Conservation (phyloP, 2,888 invertebrate genomes). For the Diploptera punctata region DNA sequence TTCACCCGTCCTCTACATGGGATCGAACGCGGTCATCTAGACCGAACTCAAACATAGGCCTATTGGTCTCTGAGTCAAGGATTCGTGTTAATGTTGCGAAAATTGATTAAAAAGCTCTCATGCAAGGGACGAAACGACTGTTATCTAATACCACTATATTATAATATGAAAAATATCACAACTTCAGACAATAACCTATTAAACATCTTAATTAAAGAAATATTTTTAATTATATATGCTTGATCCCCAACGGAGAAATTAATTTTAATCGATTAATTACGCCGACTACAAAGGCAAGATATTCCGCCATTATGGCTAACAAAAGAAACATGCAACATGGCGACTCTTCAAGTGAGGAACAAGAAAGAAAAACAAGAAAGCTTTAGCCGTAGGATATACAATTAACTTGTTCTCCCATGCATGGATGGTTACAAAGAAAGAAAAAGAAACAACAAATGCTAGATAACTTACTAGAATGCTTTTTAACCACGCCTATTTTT, state of each 20-base stretch:
- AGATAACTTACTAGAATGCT: neutral
- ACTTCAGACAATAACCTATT: constrained; percentile 1
- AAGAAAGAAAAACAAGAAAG: neutral
- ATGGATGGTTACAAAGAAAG: neutral
- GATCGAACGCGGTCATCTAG: no score
- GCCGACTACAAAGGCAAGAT: constrained; percentile 8
- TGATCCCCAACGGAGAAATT: constrained; percentile 7
- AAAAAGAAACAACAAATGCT: neutral
- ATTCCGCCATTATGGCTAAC: neutral
- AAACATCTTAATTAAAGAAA: constrained; percentile 14
- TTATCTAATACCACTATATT: no score
- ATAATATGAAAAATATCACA: no score
- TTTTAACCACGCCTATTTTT: neutral
- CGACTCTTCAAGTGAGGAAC: neutral
- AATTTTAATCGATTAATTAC: constrained; percentile 22
- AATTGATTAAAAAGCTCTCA: no score
- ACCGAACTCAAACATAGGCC: no score
- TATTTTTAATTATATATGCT: constrained; percentile 1
- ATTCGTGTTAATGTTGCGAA: no score
- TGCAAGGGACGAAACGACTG: no score
- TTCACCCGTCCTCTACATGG: no score
- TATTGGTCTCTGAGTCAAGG: no score
- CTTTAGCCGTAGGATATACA: neutral
- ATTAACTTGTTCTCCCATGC: constrained; percentile 19
- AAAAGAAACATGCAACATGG: constrained; percentile 9